A percentile compares a stretch with the other conserved stretches of the same genome.
Conservation (phyloP, 2,797 vertebrate species). For the Botia kubotai region DNA sequence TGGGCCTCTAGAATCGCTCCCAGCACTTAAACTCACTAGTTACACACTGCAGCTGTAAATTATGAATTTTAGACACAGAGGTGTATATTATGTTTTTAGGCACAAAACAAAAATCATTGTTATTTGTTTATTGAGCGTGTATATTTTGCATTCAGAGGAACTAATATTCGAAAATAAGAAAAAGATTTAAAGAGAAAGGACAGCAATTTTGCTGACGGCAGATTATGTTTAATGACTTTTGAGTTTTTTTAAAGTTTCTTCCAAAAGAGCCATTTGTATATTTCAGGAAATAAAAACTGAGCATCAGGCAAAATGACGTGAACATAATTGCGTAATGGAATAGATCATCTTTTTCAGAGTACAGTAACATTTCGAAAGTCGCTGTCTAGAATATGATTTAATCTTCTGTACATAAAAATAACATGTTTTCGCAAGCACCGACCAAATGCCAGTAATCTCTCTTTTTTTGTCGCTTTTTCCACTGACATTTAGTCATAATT, state of each 20-base stretch:
- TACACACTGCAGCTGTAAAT: not conserved
- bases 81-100: not conserved
- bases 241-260: constrained; percentile 2
- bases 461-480: constrained; percentile 68
- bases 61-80: not conserved
- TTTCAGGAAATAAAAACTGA: not conserved
- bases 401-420: constrained; percentile 49
- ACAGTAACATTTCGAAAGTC: constrained; percentile 39
- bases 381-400: constrained; percentile 29
- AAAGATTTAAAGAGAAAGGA: not conserved
- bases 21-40: not conserved
- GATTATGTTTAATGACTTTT: not conserved
- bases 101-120: not conserved
- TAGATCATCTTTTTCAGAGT: not conserved
- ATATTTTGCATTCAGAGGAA: not conserved
- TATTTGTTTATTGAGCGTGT: not conserved
- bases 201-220: not conserved
- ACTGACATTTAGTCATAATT: constrained; percentile 74
- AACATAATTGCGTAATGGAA: constrained; percentile 21
- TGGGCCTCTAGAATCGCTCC: not conserved
- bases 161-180: too few species aligned
- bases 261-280: not conserved
- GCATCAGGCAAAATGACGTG: not conserved
- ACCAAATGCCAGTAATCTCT: constrained; percentile 70
- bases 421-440: constrained; percentile 60